Conservation (phyloP, 2,113 vertebrate species). For the Chauna torquata region DNA sequence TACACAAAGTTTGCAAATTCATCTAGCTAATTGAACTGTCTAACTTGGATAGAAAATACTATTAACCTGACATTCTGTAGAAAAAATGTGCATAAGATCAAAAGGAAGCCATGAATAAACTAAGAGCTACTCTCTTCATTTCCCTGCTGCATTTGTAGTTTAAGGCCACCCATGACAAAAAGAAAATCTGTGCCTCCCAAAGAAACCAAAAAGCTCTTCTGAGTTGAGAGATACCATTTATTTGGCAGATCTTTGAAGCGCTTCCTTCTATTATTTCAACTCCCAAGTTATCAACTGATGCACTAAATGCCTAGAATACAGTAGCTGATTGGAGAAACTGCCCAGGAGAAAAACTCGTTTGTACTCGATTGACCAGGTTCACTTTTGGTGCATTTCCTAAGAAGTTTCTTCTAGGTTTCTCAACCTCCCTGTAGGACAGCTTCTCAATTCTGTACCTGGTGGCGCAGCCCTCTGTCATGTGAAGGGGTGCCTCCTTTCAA, state of each 20-base stretch:
- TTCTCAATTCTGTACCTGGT: no score
- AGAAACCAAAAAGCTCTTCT: neutral
- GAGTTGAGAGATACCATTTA: neutral
- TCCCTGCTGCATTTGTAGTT: neutral
- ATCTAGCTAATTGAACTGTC: neutral
- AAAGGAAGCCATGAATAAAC: neutral
- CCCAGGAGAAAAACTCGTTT: no score
- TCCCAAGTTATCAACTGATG: neutral
- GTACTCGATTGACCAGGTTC: no score
- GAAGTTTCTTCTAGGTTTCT: neutral
- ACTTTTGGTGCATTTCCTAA: accelerated
- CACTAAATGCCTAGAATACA: neutral
- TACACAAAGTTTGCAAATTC: neutral
- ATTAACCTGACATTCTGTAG: neutral
- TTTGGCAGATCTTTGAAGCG: accelerated
- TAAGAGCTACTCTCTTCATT: neutral
- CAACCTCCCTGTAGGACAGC: neutral
- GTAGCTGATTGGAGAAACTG: neutral
- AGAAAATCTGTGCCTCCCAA: neutral
- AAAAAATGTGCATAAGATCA: neutral
- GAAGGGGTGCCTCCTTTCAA: neutral
- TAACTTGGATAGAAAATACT: neutral
- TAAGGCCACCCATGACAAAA: neutral
- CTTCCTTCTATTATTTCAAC: neutral
- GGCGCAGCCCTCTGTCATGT: accelerated